A percentile compares a stretch with the other conserved stretches of the same genome.
phyloP scores from a whole-genome alignment of 2,797 vertebrate species.

The Acomys russatus region DNA sequence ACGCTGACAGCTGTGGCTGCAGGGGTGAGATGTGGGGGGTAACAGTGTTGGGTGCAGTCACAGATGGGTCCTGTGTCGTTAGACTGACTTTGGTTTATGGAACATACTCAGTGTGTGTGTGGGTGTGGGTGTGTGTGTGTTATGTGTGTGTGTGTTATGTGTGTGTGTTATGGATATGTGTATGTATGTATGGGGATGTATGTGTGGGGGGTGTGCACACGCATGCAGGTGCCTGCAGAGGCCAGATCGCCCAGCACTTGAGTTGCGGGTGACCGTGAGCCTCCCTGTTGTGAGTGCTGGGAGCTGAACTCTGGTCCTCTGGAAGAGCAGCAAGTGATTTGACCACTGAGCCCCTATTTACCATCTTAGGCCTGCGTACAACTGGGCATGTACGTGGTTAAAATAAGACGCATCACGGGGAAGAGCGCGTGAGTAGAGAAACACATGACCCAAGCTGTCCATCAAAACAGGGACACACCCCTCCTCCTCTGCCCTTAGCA shows the following conservation, averaged over 20 bases:
- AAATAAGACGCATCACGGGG: too few species aligned
- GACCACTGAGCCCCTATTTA: neutral
- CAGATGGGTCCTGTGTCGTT: accelerated
- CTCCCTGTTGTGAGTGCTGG: neutral
- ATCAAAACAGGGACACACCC: neutral
- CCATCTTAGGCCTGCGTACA: too few species aligned
- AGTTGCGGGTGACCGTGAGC: neutral
- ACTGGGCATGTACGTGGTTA: neutral
- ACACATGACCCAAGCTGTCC: neutral
- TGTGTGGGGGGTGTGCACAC: neutral
- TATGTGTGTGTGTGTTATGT: too few species aligned
- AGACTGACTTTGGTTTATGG: neutral
- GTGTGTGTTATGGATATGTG: neutral
- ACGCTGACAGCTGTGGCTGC: neutral
- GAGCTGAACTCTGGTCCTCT: neutral
- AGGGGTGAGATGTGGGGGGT: neutral
- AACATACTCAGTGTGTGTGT: accelerated
- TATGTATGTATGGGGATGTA: too few species aligned
- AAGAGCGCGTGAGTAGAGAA: neutral
- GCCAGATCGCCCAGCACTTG: neutral
- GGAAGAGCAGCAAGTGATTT: neutral
- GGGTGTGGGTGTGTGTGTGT: too few species aligned
- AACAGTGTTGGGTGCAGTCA: neutral
- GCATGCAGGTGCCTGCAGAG: neutral
- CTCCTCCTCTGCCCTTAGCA: neutral